Percentiles rank a stretch among this genome's conserved stretches.
phyloP scores from a whole-genome alignment of 2,113 vertebrate genomes.

The Lamprologus callipterus region DNA sequence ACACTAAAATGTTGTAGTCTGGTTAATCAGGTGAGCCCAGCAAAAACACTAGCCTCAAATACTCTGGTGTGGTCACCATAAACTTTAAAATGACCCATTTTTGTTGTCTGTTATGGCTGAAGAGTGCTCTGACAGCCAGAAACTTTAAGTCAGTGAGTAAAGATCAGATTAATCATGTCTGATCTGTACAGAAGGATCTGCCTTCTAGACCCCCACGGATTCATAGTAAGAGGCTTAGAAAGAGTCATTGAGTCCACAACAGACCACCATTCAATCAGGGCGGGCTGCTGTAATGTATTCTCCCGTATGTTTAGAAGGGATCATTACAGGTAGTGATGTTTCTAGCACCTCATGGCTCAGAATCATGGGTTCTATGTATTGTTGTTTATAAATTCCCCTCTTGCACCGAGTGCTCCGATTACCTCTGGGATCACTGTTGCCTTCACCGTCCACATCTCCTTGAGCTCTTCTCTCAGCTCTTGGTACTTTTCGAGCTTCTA shows the following conservation, averaged over 20 bases:
- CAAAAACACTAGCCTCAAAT: neutral
- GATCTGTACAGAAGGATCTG: neutral
- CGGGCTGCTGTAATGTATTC: neutral
- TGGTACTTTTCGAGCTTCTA: neutral
- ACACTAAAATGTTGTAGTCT: neutral
- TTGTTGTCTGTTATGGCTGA: neutral
- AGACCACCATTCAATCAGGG: neutral
- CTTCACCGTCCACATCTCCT: neutral
- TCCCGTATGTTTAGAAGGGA: neutral
- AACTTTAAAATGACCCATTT: neutral
- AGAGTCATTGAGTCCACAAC: neutral
- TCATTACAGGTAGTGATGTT: neutral
- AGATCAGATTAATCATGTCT: neutral
- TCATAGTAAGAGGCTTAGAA: slow-evolving; percentile 6
- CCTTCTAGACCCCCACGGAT: neutral
- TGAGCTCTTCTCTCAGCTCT: neutral
- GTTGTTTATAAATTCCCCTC: neutral
- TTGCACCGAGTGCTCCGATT: rapidly evolving
- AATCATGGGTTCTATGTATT: neutral
- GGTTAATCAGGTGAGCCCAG: neutral
- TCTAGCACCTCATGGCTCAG: neutral
- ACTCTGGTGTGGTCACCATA: neutral
- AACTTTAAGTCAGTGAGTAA: neutral
- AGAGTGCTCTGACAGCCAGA: neutral
- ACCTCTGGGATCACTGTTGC: neutral